A percentile compares a stretch with the other conserved stretches of the same genome.
phyloP scores from a whole-genome alignment of 2,797 vertebrate species.

The Lepilemur septentrionalis region DNA sequence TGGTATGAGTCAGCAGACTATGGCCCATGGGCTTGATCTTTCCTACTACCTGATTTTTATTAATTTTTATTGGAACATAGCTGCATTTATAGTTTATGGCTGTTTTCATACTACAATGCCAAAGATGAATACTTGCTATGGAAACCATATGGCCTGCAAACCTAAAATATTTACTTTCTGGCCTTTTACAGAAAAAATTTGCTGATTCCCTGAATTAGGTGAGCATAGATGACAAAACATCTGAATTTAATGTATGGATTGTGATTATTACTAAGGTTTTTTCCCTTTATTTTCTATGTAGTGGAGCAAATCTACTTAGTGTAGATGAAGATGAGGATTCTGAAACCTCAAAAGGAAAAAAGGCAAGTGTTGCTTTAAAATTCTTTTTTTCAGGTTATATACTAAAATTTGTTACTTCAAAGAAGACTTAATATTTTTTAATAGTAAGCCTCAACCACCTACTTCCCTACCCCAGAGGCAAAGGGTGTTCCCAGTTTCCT shows the following conservation, averaged over 20 bases:
- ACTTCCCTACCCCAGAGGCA: not conserved
- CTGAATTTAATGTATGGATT: constrained; percentile 42
- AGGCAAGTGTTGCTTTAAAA: constrained; percentile 85
- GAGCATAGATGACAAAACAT: constrained; percentile 17
- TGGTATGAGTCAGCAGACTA: not conserved
- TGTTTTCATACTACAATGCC: not conserved
- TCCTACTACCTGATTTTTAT: not conserved
- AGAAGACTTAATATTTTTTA: not conserved
- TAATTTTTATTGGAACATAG: not conserved
- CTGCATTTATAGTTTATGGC: not conserved
- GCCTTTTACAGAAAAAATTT: constrained; percentile 25
- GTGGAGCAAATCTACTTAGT: constrained; percentile 88
- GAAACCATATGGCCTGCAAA: not conserved
- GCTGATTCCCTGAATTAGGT: not conserved
- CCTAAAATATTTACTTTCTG: not conserved
- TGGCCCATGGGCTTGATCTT: not conserved
- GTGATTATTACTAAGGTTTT: constrained; percentile 48
- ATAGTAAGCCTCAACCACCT: not conserved
- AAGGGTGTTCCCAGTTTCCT: not conserved
- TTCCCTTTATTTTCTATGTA: constrained; percentile 72
- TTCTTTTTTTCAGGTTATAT: constrained; percentile 1
- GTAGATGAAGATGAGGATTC: constrained; percentile 88
- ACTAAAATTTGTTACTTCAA: not conserved
- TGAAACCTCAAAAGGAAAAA: constrained; percentile 87
- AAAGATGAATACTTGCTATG: constrained; percentile 2